These are phyloP conservation scores for Deilephila elpenor DNA, from an alignment of 2,888 invertebrate genomes.

Conservation along the genomic window DNA sequence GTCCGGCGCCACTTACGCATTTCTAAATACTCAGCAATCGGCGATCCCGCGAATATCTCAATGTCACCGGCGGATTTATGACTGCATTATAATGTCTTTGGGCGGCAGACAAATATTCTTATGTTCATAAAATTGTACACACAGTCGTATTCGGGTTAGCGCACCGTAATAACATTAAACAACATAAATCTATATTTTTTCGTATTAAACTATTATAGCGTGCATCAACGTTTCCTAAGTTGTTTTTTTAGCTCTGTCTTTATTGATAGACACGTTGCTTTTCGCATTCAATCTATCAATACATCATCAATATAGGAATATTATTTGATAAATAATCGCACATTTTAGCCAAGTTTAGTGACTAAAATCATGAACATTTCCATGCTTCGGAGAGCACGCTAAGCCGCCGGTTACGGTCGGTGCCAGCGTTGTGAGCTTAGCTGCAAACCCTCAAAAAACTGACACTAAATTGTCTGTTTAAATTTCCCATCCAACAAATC, in stretches of 20 bases:
- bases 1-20: neutral
- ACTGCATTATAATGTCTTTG: constrained; percentile 11
- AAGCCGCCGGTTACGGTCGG: too few relatives aligned
- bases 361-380: too few relatives aligned
- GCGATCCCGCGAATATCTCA: constrained; percentile 7
- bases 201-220: neutral
- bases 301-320: too few relatives aligned
- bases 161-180: constrained; percentile 8
- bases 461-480: too few relatives aligned
- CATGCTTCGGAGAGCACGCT: too few relatives aligned
- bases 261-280: too few relatives aligned
- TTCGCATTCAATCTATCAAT: too few relatives aligned
- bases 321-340: too few relatives aligned
- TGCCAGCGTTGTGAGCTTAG: too few relatives aligned
- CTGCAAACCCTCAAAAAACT: too few relatives aligned
- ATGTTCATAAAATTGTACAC: constrained; percentile 17
- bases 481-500: too few relatives aligned
- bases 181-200: constrained; percentile 8
- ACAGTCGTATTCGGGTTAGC: constrained; percentile 1
- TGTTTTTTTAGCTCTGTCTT: neutral
- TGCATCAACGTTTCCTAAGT: neutral
- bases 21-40: constrained; percentile 11
- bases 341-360: too few relatives aligned
- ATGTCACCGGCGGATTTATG: constrained; percentile 20
- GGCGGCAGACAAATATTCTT: constrained; percentile 4